Evolutionary conservation across 2,888 invertebrate genomes (phyloP).

Genomic region (Chaitophorus viminalis): DNA sequence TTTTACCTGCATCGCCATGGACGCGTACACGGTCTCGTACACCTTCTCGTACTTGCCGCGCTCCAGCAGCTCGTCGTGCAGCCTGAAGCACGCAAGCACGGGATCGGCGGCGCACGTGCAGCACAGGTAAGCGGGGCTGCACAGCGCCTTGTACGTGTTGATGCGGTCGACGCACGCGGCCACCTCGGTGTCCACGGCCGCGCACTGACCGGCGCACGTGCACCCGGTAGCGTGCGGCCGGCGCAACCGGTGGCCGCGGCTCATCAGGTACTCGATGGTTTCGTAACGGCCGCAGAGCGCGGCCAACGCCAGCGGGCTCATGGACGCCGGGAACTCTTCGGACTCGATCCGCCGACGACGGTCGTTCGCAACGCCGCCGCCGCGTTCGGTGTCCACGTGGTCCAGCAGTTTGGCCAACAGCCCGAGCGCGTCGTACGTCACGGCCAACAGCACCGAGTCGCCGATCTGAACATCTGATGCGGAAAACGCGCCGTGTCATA

Average conservation of each 20-base stretch:
- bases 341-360: too few species aligned
- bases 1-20: constrained; percentile 46
- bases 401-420: constrained; percentile 25
- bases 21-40: constrained; percentile 5
- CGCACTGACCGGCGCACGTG: not conserved
- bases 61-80: constrained; percentile 40
- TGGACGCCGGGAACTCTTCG: constrained; percentile 31
- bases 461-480: constrained; percentile 12
- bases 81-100: constrained; percentile 40
- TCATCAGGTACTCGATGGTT: constrained; percentile 35
- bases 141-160: constrained; percentile 34
- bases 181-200: not conserved
- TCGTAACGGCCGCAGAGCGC: constrained; percentile 48
- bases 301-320: constrained; percentile 54
- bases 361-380: not conserved
- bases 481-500: too few species aligned
- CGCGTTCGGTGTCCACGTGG: not conserved
- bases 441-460: constrained; percentile 40
- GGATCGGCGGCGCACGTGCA: constrained; percentile 35
- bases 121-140: constrained; percentile 45
- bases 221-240: constrained; percentile 39
- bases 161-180: constrained; percentile 20
- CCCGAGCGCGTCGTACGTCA: constrained; percentile 17
- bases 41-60: constrained; percentile 11
- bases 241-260: constrained; percentile 30